These are phyloP conservation scores for Neogobius melanostomus DNA, from an alignment of 2,113 vertebrate species.

Conservation along the genomic window DNA sequence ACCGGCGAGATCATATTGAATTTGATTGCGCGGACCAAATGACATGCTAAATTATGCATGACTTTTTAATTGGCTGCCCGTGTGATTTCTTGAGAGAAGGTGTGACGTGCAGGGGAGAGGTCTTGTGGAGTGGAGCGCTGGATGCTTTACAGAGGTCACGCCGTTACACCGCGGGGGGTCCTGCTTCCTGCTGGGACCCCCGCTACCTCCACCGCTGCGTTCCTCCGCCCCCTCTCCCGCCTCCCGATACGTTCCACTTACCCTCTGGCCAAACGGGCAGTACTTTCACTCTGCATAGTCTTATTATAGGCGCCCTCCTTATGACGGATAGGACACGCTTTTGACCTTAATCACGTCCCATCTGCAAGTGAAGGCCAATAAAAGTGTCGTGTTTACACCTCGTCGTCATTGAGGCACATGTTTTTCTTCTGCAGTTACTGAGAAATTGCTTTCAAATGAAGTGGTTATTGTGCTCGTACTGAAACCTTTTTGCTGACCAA, in stretches of 20 bases:
- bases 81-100: constrained; percentile 51
- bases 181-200: constrained; percentile 37
- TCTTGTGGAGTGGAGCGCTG: constrained; percentile 39
- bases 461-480: neutral
- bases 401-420: constrained; percentile 4
- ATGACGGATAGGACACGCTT: constrained; percentile 51
- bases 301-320: constrained; percentile 60
- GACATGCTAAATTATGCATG: constrained; percentile 77
- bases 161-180: constrained; percentile 37
- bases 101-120: constrained; percentile 62
- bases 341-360: constrained; percentile 50
- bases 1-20: constrained; percentile 55
- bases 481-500: neutral
- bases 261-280: constrained; percentile 52
- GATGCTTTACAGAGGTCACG: constrained; percentile 59
- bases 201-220: neutral
- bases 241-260: constrained; percentile 52
- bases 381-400: neutral
- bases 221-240: constrained; percentile 13
- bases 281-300: constrained; percentile 50
- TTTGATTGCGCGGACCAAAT: constrained; percentile 67
- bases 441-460: constrained; percentile 1
- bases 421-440: neutral
- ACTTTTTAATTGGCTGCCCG: constrained; percentile 75
- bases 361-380: constrained; percentile 13